phyloP scores from a whole-genome alignment of 2,888 invertebrate species.

The Drosophila setosimentum region DNA sequence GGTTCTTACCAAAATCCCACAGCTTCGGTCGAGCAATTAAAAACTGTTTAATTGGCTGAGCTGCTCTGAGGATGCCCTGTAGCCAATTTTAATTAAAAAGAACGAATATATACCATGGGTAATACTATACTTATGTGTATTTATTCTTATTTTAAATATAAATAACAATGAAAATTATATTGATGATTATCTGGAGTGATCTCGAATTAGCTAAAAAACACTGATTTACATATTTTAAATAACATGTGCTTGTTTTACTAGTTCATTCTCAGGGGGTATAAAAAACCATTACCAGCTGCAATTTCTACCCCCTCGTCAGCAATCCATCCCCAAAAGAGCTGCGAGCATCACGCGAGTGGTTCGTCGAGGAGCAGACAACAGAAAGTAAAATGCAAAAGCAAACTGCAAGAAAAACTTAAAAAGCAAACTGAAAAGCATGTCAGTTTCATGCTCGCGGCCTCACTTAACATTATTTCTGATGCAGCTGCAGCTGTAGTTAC shows the following conservation, averaged over 20 bases:
- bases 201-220: neutral
- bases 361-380: slow-evolving; percentile 41
- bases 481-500: slow-evolving; percentile 43
- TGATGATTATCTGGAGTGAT: neutral
- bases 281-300: slow-evolving; percentile 28
- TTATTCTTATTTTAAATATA: neutral
- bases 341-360: slow-evolving; percentile 57
- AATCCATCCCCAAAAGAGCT: slow-evolving; percentile 45
- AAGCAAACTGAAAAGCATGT: slow-evolving; percentile 73
- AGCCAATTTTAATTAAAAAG: neutral
- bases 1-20: neutral
- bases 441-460: slow-evolving; percentile 79
- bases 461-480: slow-evolving; percentile 81
- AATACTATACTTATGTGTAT: neutral
- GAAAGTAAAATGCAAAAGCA: slow-evolving; percentile 36
- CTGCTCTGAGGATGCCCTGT: neutral
- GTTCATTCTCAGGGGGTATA: slow-evolving; percentile 5
- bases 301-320: slow-evolving; percentile 19
- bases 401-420: slow-evolving; percentile 47
- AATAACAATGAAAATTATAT: neutral
- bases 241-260: neutral
- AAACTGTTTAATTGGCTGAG: neutral
- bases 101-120: neutral
- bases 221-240: neutral
- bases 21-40: too few species aligned